Conservation (phyloP, 2,888 invertebrate genomes). For the Neoscelio sp. region DNA sequence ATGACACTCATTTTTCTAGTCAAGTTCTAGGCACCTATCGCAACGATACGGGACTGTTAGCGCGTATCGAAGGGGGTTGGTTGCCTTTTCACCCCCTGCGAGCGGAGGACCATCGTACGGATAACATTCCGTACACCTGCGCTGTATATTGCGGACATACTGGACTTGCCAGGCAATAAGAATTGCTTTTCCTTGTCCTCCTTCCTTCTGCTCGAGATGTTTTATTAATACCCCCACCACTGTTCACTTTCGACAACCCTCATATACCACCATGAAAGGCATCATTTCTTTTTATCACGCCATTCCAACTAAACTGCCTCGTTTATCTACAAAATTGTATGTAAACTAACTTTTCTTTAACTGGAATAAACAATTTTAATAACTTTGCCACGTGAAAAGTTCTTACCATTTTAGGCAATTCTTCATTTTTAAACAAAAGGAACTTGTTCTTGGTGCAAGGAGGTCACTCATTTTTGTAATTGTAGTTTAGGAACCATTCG, state of each 20-base stretch:
- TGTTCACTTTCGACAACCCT: slow-evolving; percentile 32
- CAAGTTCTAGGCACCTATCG: slow-evolving; percentile 44
- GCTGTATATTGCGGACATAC: slow-evolving; percentile 82
- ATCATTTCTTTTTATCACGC: slow-evolving; percentile 15
- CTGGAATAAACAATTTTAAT: background rate
- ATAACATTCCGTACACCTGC: slow-evolving; percentile 82
- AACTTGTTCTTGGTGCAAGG: too few relatives aligned
- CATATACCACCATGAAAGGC: slow-evolving; percentile 12
- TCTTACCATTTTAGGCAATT: too few relatives aligned
- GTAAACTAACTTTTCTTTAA: slow-evolving; percentile 16
- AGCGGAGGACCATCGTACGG: slow-evolving; percentile 63
- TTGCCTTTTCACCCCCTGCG: slow-evolving; percentile 52
- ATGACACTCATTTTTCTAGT: slow-evolving; percentile 46
- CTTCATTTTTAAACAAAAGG: too few relatives aligned
- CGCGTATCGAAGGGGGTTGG: slow-evolving; percentile 30
- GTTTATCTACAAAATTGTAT: slow-evolving; percentile 5
- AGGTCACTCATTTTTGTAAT: too few relatives aligned
- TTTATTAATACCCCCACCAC: slow-evolving; percentile 75
- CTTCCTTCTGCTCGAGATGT: slow-evolving; percentile 69
- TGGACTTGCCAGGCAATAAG: slow-evolving; percentile 80
- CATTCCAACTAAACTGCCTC: slow-evolving; percentile 25
- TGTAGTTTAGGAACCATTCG: too few relatives aligned
- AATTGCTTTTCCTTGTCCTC: slow-evolving; percentile 72
- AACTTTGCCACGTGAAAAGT: background rate
- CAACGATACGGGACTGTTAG: slow-evolving; percentile 51